phyloP scores from a whole-genome alignment of 2,113 vertebrate genomes.

The Datnioides undecimradiatus region DNA sequence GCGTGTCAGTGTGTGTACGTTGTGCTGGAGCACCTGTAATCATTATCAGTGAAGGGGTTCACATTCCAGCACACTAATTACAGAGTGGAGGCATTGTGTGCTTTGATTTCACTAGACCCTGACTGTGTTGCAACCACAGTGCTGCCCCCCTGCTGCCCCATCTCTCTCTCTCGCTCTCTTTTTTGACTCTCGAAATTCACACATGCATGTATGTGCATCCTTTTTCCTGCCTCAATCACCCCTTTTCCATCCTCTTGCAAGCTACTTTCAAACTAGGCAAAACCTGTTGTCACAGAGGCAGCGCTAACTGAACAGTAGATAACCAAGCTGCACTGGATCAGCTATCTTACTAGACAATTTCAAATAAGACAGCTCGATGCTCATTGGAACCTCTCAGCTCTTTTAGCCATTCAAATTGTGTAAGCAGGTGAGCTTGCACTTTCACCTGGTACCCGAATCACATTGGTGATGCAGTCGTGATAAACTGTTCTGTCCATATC shows the following conservation, averaged over 20 bases:
- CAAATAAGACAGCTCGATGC: not conserved
- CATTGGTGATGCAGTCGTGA: constrained; percentile 13
- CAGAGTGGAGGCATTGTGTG: constrained; percentile 61
- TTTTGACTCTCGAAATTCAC: constrained; percentile 40
- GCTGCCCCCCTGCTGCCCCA: constrained; percentile 46
- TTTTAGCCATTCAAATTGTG: constrained; percentile 5
- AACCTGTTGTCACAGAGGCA: not conserved
- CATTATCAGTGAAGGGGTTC: constrained; percentile 70
- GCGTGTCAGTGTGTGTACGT: constrained; percentile 29
- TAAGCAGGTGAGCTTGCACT: not conserved
- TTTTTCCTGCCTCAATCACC: constrained; percentile 1
- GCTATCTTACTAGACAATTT: not conserved
- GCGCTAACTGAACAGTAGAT: not conserved
- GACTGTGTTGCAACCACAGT: constrained; percentile 60
- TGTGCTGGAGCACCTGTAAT: constrained; percentile 63
- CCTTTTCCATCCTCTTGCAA: not conserved
- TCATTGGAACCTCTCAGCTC: not conserved
- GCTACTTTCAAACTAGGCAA: not conserved
- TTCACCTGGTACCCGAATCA: not conserved
- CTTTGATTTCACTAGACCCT: constrained; percentile 71
- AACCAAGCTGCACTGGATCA: not conserved
- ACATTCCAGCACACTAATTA: constrained; percentile 74
- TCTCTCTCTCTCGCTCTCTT: constrained; percentile 26
- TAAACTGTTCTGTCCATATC: constrained; percentile 7
- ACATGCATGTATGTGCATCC: constrained; percentile 37